Evolutionary conservation across 2,797 vertebrate species (phyloP).

Genomic region (Fistularia tabacaria): DNA sequence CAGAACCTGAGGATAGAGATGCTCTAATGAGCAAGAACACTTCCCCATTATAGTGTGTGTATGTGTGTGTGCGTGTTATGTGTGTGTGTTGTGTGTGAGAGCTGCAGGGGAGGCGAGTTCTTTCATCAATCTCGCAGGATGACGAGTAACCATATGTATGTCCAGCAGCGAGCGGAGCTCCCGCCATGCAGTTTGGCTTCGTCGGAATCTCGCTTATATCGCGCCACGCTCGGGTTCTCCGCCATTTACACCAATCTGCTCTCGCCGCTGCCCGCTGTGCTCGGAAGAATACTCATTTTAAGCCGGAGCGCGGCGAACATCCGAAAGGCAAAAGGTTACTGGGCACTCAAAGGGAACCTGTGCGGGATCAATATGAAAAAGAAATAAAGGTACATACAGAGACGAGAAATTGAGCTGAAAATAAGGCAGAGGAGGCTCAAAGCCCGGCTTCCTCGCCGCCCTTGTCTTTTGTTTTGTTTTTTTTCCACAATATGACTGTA

Average conservation of each 20-base stretch:
- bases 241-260: constrained; percentile 10
- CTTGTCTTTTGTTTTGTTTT: constrained; percentile 41
- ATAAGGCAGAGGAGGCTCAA: constrained; percentile 18
- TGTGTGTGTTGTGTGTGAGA: background rate
- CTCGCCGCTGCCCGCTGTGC: background rate
- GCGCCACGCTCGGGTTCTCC: background rate
- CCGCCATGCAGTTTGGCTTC: constrained; percentile 10
- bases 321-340: background rate
- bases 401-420: constrained; percentile 34
- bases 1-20: constrained; percentile 30
- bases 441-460: constrained; percentile 23
- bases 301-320: no score
- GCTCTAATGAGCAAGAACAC: constrained; percentile 45
- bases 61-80: constrained; percentile 2
- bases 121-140: constrained; percentile 38
- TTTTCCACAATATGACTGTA: constrained; percentile 13
- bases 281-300: constrained; percentile 12
- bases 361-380: background rate
- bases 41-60: constrained; percentile 13
- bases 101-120: constrained; percentile 13
- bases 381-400: background rate
- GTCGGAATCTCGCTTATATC: background rate
- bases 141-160: constrained; percentile 21
- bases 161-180: constrained; percentile 4
- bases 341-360: constrained; percentile 5